A percentile compares a stretch with the other conserved stretches of the same genome.
Conservation (phyloP, 2,888 invertebrate species). For the Carpatolechia fugitivella region DNA sequence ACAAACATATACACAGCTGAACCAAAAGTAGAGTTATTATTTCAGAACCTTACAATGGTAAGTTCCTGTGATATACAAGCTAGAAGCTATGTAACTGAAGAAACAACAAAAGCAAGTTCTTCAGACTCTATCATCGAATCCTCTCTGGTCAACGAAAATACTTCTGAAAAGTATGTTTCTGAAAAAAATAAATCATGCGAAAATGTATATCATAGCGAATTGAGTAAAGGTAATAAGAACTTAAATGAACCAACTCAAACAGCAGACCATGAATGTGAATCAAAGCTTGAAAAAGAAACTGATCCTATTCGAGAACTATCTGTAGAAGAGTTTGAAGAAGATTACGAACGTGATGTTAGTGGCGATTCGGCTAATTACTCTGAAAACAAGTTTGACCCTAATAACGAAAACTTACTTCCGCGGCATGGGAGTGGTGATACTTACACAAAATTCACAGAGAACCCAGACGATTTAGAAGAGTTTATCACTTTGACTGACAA, state of each 20-base stretch:
- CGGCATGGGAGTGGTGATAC: slow-evolving; percentile 69
- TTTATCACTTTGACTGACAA: slow-evolving; percentile 66
- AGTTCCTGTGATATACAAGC: slow-evolving; percentile 43
- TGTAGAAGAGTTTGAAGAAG: slow-evolving; percentile 50
- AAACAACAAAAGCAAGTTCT: slow-evolving; percentile 33
- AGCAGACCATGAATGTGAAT: slow-evolving; percentile 1
- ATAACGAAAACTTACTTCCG: slow-evolving; percentile 34
- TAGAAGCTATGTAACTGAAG: slow-evolving; percentile 7
- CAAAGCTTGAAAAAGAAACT: slow-evolving; percentile 14
- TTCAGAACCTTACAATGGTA: slow-evolving; percentile 58
- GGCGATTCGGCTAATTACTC: slow-evolving; percentile 47
- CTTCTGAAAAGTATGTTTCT: slow-evolving; percentile 31
- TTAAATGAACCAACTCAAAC: neutral
- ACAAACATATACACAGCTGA: slow-evolving; percentile 21
- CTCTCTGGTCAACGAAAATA: slow-evolving; percentile 19
- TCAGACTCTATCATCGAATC: slow-evolving; percentile 15
- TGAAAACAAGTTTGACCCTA: slow-evolving; percentile 41
- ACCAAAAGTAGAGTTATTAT: slow-evolving; percentile 56
- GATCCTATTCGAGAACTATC: slow-evolving; percentile 35
- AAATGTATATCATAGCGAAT: neutral
- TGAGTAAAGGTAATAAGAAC: neutral
- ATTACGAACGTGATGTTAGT: slow-evolving; percentile 51
- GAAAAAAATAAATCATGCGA: slow-evolving; percentile 27
- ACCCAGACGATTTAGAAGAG: slow-evolving; percentile 64
- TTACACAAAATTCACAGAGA: slow-evolving; percentile 69